Conservation (phyloP, 2,888 invertebrate genomes). For the Pseudococcus longispinus region DNA sequence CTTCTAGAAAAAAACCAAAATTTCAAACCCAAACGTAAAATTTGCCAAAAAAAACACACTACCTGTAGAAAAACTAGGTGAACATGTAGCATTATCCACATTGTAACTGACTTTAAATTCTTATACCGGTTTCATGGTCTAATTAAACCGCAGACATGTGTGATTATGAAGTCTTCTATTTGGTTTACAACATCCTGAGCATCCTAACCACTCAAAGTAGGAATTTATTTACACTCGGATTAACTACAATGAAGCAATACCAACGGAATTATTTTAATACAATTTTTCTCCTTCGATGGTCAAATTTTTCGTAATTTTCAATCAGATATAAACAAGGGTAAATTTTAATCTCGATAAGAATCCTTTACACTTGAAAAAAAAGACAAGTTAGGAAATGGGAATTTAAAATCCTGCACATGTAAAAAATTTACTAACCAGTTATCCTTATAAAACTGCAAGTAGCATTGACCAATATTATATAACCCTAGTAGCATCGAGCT, state of each 20-base stretch:
- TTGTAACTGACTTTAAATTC: not conserved
- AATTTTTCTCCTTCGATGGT: not conserved
- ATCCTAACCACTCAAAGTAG: not conserved
- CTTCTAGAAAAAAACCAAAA: not conserved
- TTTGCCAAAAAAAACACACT: not conserved
- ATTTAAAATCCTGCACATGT: not conserved
- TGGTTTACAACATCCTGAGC: not conserved
- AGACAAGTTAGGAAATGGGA: not conserved
- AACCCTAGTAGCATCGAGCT: too few species aligned
- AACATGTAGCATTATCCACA: not conserved
- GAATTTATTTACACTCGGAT: not conserved
- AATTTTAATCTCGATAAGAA: not conserved
- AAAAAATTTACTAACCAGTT: not conserved
- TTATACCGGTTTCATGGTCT: constrained; percentile 36
- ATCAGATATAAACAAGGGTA: not conserved
- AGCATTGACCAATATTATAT: not conserved
- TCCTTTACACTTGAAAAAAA: not conserved
- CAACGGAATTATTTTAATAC: not conserved
- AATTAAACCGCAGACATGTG: constrained; percentile 15
- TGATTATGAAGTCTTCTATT: constrained; percentile 8
- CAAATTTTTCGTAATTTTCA: not conserved
- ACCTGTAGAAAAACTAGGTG: not conserved
- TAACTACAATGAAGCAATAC: not conserved
- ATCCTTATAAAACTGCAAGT: not conserved
- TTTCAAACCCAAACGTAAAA: not conserved